A percentile compares a stretch with the other conserved stretches of the same genome.
Evolutionary conservation across 2,888 invertebrate genomes (phyloP).

Genomic region (Callyntrura sp.): DNA sequence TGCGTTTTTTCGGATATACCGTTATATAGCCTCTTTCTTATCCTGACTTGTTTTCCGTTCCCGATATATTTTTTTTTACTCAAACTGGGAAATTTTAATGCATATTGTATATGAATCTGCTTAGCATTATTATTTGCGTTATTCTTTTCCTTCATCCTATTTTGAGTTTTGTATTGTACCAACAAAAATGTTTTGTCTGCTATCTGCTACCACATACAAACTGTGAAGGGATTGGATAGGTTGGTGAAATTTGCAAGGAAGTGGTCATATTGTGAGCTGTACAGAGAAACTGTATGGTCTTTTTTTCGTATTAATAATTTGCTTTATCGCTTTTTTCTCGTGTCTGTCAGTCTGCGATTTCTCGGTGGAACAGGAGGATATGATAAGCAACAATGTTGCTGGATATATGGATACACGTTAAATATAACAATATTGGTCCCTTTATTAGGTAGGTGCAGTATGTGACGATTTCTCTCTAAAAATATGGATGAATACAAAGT

Average conservation of each 20-base stretch:
- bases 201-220: constrained; percentile 10
- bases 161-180: not conserved
- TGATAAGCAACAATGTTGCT: constrained; percentile 10
- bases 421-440: too few species aligned
- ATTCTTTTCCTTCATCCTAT: not conserved
- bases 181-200: constrained; percentile 22
- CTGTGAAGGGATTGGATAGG: constrained; percentile 21
- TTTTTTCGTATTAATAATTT: constrained; percentile 34
- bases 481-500: not conserved
- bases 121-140: constrained; percentile 11
- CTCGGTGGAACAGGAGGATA: constrained; percentile 5
- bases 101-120: constrained; percentile 23
- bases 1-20: constrained; percentile 43
- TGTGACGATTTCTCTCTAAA: not conserved
- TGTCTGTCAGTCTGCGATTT: constrained; percentile 42
- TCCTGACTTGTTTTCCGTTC: constrained; percentile 23
- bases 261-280: not conserved
- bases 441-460: not conserved
- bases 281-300: constrained; percentile 11
- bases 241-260: not conserved
- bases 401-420: not conserved
- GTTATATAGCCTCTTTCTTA: constrained; percentile 3
- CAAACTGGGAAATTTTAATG: not conserved
- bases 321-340: constrained; percentile 31
- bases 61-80: not conserved